Evolutionary conservation across 2,113 vertebrate species (phyloP).

Genomic region (Labeo rohita): DNA sequence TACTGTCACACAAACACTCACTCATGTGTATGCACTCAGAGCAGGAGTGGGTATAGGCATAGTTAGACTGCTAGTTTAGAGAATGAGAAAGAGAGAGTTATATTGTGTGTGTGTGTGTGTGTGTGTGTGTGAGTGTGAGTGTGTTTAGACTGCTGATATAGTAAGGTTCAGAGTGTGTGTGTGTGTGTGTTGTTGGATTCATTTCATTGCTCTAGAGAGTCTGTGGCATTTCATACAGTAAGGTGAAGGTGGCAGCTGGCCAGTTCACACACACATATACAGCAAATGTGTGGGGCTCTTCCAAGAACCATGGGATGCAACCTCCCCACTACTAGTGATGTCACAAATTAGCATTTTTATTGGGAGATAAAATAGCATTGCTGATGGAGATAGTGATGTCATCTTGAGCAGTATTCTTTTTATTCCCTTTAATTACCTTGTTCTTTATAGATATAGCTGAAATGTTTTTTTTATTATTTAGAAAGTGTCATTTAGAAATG

Average conservation of each 20-base stretch:
- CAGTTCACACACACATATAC: neutral
- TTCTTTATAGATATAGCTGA: neutral
- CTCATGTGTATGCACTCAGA: neutral
- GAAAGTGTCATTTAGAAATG: too few relatives aligned
- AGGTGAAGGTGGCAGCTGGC: slow-evolving; percentile 28
- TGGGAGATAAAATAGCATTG: neutral
- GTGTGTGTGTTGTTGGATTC: slow-evolving; percentile 1
- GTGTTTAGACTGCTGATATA: neutral
- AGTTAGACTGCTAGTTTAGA: neutral
- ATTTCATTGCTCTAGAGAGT: slow-evolving; percentile 30
- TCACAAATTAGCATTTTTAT: neutral
- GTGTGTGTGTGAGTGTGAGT: too few relatives aligned
- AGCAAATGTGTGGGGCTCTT: neutral
- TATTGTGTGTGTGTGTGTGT: slow-evolving; percentile 39
- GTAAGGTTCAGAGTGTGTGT: slow-evolving; percentile 2
- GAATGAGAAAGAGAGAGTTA: neutral
- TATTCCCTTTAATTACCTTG: neutral
- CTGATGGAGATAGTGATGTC: neutral
- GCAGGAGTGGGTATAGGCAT: neutral
- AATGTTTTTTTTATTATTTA: too few relatives aligned
- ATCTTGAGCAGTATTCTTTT: neutral
- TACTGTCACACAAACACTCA: slow-evolving; percentile 19
- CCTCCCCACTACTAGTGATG: neutral
- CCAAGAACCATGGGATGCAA: neutral
- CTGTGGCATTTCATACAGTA: slow-evolving; percentile 22